Evolutionary conservation across 2,797 vertebrate genomes (phyloP).

Genomic region (Rallus crepitans): DNA sequence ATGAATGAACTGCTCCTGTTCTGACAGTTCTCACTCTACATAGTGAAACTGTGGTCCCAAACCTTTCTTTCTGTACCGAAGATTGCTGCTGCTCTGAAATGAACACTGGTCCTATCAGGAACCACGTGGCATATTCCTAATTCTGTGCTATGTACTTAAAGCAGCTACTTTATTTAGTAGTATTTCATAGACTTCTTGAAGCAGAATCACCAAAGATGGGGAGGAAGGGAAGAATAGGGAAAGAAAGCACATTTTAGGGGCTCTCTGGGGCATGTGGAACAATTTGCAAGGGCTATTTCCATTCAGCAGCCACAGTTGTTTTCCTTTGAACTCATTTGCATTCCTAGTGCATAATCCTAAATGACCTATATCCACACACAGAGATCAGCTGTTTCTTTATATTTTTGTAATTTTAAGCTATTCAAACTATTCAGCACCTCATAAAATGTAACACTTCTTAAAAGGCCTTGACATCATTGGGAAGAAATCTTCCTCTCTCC

Average conservation of each 20-base stretch:
- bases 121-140: not conserved
- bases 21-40: not conserved
- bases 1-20: not conserved
- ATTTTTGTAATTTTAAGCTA: not conserved
- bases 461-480: not conserved
- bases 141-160: not conserved
- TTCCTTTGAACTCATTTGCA: not conserved
- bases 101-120: not conserved
- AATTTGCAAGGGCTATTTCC: not conserved
- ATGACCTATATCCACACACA: not conserved
- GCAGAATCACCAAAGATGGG: not conserved
- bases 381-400: not conserved
- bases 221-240: not conserved
- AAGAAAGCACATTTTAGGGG: not conserved
- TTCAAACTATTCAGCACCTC: not conserved
- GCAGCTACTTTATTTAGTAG: not conserved
- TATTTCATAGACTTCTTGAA: not conserved
- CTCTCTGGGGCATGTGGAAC: not conserved
- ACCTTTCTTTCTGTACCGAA: not conserved
- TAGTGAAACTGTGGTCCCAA: not conserved
- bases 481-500: not conserved
- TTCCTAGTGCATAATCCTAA: not conserved
- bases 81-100: not conserved
- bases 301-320: not conserved
- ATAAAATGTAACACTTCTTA: not conserved